phyloP scores from a whole-genome alignment of 2,888 invertebrate genomes.

The Metacarcinus magister region DNA sequence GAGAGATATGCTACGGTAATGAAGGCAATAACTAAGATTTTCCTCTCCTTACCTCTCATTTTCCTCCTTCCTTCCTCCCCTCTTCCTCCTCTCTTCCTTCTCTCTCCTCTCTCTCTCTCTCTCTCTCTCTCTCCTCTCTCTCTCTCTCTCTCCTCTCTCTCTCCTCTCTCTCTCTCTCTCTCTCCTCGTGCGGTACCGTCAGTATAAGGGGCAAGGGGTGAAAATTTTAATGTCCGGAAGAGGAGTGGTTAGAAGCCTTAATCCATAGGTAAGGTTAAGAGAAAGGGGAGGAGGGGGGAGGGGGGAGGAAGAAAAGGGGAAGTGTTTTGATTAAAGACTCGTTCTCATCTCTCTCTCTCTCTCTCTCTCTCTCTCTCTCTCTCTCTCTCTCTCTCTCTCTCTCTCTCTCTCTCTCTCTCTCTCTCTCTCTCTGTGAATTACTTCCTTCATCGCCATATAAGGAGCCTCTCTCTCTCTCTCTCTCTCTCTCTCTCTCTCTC shows the following conservation, averaged over 20 bases:
- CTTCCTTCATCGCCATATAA: too few relatives aligned
- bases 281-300: background rate
- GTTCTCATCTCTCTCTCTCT: conserved; percentile 42
- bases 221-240: background rate
- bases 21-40: too few relatives aligned
- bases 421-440: too few relatives aligned
- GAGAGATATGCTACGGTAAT: too few relatives aligned
- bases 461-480: conserved; percentile 16
- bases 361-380: conserved; percentile 55
- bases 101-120: background rate
- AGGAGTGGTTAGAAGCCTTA: too few relatives aligned
- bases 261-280: too few relatives aligned
- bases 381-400: conserved; percentile 66
- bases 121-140: background rate
- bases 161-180: background rate
- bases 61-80: too few relatives aligned
- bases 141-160: background rate
- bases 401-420: conserved; percentile 58
- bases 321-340: background rate
- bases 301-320: too few relatives aligned
- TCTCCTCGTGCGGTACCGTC: background rate
- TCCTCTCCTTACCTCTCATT: background rate
- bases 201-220: background rate
- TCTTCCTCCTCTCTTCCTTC: background rate
- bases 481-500: background rate